These are phyloP conservation scores for Mythimna lalbum DNA, from an alignment of 2,888 invertebrate genomes.

Conservation along the genomic window DNA sequence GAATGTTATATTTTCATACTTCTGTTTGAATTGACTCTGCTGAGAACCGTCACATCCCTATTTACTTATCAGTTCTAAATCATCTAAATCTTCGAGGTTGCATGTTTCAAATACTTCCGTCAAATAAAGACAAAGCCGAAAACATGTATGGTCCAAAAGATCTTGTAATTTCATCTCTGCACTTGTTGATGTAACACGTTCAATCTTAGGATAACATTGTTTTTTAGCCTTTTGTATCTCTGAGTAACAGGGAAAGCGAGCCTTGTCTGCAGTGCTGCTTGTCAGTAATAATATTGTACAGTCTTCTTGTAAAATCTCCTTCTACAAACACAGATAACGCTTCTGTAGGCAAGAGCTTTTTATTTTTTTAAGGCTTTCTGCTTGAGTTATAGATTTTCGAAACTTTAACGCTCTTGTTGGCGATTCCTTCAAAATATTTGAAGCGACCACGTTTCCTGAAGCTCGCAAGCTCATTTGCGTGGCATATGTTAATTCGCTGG, in stretches of 20 bases:
- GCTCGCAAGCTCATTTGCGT: slow-evolving; percentile 42
- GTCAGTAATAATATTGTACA: slow-evolving; percentile 2
- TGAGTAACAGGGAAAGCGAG: slow-evolving; percentile 4
- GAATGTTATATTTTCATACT: slow-evolving; percentile 18
- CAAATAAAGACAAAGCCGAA: slow-evolving; percentile 6
- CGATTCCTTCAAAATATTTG: slow-evolving; percentile 33
- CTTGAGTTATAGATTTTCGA: neutral
- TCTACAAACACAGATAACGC: slow-evolving; percentile 5
- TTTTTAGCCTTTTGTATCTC: slow-evolving; percentile 2
- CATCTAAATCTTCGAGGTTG: slow-evolving; percentile 17
- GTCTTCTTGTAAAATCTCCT: slow-evolving; percentile 8
- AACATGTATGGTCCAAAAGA: slow-evolving; percentile 5
- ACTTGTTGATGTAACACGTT: slow-evolving; percentile 2
- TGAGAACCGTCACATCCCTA: slow-evolving; percentile 28
- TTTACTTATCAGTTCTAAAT: slow-evolving; percentile 21
- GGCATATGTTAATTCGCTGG: slow-evolving; percentile 26
- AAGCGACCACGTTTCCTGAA: slow-evolving; percentile 38
- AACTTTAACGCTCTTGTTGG: slow-evolving; percentile 27
- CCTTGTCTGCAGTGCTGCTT: neutral
- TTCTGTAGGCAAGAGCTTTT: slow-evolving; percentile 9
- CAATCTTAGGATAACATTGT: slow-evolving; percentile 7
- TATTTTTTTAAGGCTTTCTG: slow-evolving; percentile 11
- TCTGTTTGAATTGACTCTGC: slow-evolving; percentile 26
- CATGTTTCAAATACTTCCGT: slow-evolving; percentile 11
- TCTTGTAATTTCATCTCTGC: slow-evolving; percentile 1